Base-by-base conservation (phyloP, 1,140 invertebrate genomes). In the Papilio machaon region DNA sequence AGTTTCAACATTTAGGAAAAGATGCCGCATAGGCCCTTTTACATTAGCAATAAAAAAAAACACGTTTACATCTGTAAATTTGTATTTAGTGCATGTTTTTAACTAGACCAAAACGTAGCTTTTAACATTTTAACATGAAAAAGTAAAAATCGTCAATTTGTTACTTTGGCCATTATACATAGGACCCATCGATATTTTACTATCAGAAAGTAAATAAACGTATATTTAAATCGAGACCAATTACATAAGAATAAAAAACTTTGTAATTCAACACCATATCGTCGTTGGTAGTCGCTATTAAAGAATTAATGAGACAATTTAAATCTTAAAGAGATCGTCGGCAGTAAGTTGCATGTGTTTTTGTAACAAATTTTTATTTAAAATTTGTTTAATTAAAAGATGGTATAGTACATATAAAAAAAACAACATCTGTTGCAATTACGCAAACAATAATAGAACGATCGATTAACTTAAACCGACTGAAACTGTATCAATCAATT, bases 301-400 rank as follows among this genome's bases (percentile, higher is more conserved):
- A 77, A 17, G 73, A 60, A 73, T 77, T 81, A 70, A 81, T 77
- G 46, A 81, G 80, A 19, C 80, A 52, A 77, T 76, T 81, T 76
- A 76, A 81, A 76, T 64, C 8, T 76, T 35, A 54, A 30, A 17
- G 70, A 76, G 80, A 74, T 77, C 80, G 46, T 64, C 67, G 80
- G 77, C 60, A 64, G 52, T 70, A 49, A 35, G 75, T 76, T 76
- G 23, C 19, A 76, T 43, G 49, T 58, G n/a, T 43, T 81, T 60
- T 76, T 46, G 67, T 73, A 30, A 47, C 13, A n/a, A 80, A 30
- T 30, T 30, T 0, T 2, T 30, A 54, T 17, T 54, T 54, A 54
- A 17, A 54, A 17, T 54, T 23, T 8, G n/a, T 60, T 60, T 60
- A 60, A 23, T 17, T 64, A 64, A 64, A 10, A 30, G 4, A 67